Conservation (phyloP, 2,888 invertebrate genomes). For the Cotesia congregata region DNA sequence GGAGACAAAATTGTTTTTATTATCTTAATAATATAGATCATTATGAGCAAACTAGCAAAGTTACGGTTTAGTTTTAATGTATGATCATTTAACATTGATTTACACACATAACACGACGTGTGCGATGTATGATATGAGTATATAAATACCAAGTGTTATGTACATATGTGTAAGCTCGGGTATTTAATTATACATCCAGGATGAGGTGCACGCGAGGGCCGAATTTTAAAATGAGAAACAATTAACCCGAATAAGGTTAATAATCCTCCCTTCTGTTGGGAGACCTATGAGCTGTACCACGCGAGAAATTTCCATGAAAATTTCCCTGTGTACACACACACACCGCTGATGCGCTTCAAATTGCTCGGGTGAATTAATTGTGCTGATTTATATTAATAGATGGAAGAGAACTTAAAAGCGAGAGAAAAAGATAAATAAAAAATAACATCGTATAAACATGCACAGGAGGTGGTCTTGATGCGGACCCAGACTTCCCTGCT, state of each 20-base stretch:
- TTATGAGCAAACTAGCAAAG: not conserved
- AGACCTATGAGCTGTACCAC: slow-evolving; percentile 44
- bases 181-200: slow-evolving; percentile 36
- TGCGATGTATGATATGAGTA: slow-evolving; percentile 4
- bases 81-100: slow-evolving; percentile 20
- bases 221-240: slow-evolving; percentile 34
- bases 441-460: slow-evolving; percentile 31
- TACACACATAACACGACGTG: not conserved
- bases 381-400: slow-evolving; percentile 32
- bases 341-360: slow-evolving; percentile 45
- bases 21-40: not conserved
- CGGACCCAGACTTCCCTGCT: slow-evolving; percentile 22
- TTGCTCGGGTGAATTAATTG: slow-evolving; percentile 32
- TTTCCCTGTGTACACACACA: slow-evolving; percentile 23
- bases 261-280: slow-evolving; percentile 35
- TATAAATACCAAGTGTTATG: slow-evolving; percentile 1
- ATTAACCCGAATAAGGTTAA: slow-evolving; percentile 34
- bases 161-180: slow-evolving; percentile 30
- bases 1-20: too few species aligned
- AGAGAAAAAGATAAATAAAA: slow-evolving; percentile 28
- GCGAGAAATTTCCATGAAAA: slow-evolving; percentile 45
- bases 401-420: slow-evolving; percentile 24
- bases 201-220: slow-evolving; percentile 31
- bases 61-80: slow-evolving; percentile 15
- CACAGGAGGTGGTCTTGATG: slow-evolving; percentile 33